Evolutionary conservation across 2,888 invertebrate genomes (phyloP).

Genomic region (Tenthredo notha): DNA sequence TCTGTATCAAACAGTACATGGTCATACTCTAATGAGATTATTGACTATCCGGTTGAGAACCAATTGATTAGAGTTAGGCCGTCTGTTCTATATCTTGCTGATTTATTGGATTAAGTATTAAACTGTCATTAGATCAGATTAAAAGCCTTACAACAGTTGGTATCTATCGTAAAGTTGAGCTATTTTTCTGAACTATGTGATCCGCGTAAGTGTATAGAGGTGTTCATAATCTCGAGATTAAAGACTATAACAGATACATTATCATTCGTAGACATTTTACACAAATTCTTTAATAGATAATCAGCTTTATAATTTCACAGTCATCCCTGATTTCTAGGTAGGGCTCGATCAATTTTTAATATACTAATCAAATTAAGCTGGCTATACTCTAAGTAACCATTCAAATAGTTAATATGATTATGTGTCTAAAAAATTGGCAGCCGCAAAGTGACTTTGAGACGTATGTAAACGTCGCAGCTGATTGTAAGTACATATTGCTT

Average conservation of each 20-base stretch:
- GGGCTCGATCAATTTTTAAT: not conserved
- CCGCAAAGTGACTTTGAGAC: not conserved
- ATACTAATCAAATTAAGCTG: not conserved
- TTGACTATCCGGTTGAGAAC: not conserved
- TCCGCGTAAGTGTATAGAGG: slow-evolving; percentile 7
- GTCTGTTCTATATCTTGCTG: not conserved
- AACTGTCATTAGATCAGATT: not conserved
- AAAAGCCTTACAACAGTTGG: not conserved
- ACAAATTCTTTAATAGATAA: not conserved
- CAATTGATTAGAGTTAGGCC: not conserved
- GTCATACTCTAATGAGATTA: slow-evolving; percentile 7
- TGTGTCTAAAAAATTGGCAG: not conserved
- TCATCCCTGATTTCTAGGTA: not conserved
- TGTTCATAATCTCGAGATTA: not conserved
- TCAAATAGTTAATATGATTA: not conserved
- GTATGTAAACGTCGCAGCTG: not conserved
- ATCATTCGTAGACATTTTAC: not conserved
- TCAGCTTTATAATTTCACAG: not conserved
- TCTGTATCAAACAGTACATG: not conserved
- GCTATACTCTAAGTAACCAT: not conserved
- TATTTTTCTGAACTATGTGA: not conserved
- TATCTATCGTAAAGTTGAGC: not conserved
- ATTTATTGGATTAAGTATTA: slow-evolving; percentile 18
- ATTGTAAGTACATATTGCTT: not conserved
- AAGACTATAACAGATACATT: not conserved